These are phyloP conservation scores for Echeneis naucrates DNA, from an alignment of 2,797 vertebrate species.

Conservation along the genomic window DNA sequence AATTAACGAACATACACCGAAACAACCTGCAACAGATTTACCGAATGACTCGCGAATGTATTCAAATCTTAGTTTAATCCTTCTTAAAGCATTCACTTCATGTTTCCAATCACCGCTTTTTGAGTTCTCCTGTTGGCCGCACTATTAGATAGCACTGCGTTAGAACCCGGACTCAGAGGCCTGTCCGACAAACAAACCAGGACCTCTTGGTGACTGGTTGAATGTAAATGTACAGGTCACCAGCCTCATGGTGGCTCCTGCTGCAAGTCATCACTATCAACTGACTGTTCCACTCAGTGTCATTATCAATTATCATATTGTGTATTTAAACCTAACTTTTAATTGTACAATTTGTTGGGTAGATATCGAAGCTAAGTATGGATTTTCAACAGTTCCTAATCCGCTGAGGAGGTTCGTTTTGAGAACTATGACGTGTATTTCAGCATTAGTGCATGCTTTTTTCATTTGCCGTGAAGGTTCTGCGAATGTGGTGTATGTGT, in stretches of 20 bases:
- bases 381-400: conserved; percentile 54
- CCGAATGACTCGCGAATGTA: conserved; percentile 73
- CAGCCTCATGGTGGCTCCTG: conserved; percentile 65
- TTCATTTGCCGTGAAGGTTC: conserved; percentile 73
- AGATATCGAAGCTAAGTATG: conserved; percentile 65
- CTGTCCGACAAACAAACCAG: conserved; percentile 54
- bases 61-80: conserved; percentile 48
- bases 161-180: conserved; percentile 36
- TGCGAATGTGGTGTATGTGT: conserved; percentile 66
- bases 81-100: conserved; percentile 50
- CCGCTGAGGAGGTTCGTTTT: conserved; percentile 39
- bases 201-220: conserved; percentile 55
- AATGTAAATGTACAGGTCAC: conserved; percentile 74
- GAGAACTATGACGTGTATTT: conserved; percentile 62
- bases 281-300: conserved; percentile 69
- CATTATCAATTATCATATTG: conserved; percentile 44
- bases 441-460: conserved; percentile 79
- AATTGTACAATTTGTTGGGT: conserved; percentile 68
- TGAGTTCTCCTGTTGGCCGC: conserved; percentile 51
- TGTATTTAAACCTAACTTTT: conserved; percentile 69
- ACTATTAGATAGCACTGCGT: conserved; percentile 38
- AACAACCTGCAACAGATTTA: conserved; percentile 49
- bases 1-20: conserved; percentile 19
- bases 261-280: conserved; percentile 67
- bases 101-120: conserved; percentile 42